Conservation (phyloP, 2,113 vertebrate species). For the Pelodiscus sinensis region DNA sequence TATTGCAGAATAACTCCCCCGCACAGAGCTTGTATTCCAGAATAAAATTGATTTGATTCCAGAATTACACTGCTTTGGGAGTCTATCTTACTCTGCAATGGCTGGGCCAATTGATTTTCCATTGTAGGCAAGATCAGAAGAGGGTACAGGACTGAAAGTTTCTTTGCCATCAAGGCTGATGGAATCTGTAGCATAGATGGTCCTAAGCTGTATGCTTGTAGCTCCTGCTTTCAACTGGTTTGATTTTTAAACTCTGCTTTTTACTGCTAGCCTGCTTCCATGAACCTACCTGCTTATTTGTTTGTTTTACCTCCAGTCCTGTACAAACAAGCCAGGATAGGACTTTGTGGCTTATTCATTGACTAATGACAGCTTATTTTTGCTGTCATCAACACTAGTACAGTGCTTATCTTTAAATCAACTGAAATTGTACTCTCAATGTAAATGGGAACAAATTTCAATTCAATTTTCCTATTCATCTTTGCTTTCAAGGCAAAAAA, state of each 20-base stretch:
- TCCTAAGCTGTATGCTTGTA: not conserved
- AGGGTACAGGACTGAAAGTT: not conserved
- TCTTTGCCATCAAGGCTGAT: not conserved
- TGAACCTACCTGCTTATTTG: not conserved
- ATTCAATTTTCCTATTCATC: constrained; percentile 15
- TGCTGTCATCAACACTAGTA: constrained; percentile 42
- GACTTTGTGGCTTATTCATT: constrained; percentile 54
- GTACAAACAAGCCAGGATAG: constrained; percentile 26
- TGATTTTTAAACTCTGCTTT: not conserved
- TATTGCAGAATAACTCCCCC: not conserved
- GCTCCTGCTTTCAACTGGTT: not conserved
- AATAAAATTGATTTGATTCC: not conserved
- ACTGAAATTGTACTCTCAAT: constrained; percentile 43
- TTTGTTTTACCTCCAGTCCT: not conserved
- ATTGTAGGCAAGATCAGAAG: no score
- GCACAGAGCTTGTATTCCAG: not conserved
- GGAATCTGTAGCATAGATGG: not conserved
- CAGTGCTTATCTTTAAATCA: constrained; percentile 56
- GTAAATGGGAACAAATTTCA: constrained; percentile 41
- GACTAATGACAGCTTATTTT: constrained; percentile 66
- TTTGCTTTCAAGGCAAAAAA: constrained; percentile 9
- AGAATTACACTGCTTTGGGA: not conserved
- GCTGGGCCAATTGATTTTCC: not conserved
- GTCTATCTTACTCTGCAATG: not conserved
- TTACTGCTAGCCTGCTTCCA: constrained; percentile 6